phyloP scores from a whole-genome alignment of 92 coral and sea anemone species.

The Epizoanthus ramosus region DNA sequence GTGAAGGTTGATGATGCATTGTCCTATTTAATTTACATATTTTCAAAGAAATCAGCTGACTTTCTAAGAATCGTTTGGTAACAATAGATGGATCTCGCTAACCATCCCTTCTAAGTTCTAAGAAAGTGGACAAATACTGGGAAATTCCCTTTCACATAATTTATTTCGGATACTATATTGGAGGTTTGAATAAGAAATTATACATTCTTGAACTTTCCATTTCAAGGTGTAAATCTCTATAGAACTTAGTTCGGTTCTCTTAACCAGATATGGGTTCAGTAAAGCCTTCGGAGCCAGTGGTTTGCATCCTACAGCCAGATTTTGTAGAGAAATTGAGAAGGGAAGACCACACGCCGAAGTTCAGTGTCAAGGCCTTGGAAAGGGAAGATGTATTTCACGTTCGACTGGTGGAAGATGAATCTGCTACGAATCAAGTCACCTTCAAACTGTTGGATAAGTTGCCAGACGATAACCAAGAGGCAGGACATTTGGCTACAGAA shows the following conservation, averaged over 20 bases:
- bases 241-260: not conserved
- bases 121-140: not conserved
- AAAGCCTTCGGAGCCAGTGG: slow-evolving; percentile 52
- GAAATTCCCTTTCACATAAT: not conserved
- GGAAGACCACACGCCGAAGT: slow-evolving; percentile 39
- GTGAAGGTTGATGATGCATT: no score
- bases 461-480: slow-evolving; percentile 43
- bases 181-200: not conserved
- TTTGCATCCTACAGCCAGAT: slow-evolving; percentile 88
- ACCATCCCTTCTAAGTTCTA: not conserved
- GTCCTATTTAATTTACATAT: no score
- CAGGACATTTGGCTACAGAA: slow-evolving; percentile 31
- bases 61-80: slow-evolving; percentile 4
- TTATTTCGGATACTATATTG: not conserved
- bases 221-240: not conserved
- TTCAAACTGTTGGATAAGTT: slow-evolving; percentile 60
- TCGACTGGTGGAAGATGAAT: slow-evolving; percentile 41
- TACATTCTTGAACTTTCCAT: not conserved
- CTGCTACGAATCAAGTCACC: slow-evolving; percentile 50
- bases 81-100: not conserved
- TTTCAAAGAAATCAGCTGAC: no score
- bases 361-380: slow-evolving; percentile 64
- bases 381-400: slow-evolving; percentile 80
- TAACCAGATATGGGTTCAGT: slow-evolving; percentile 20
- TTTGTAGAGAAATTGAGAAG: slow-evolving; percentile 71